Percentiles rank a stretch among this genome's conserved stretches.
phyloP scores from a whole-genome alignment of 2,113 vertebrate genomes.

The Phyllopteryx taeniolatus region DNA sequence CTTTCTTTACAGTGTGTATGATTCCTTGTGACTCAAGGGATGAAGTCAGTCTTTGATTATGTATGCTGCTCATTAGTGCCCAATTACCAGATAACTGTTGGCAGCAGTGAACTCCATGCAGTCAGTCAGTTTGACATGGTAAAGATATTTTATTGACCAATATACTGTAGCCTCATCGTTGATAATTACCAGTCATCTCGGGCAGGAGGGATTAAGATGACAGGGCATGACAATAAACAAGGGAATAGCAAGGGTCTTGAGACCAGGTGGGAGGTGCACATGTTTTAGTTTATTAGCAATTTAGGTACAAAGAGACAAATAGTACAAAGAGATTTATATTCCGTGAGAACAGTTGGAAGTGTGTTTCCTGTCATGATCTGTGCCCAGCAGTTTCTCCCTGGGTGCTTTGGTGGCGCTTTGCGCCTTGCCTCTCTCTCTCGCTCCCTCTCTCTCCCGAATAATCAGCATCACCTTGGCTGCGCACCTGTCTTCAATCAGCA shows the following conservation, averaged over 20 bases:
- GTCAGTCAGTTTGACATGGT: conserved; percentile 57
- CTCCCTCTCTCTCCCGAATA: too few relatives aligned
- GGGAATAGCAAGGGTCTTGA: conserved; percentile 21
- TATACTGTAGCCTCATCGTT: conserved; percentile 42
- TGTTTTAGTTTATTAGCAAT: conserved; percentile 20
- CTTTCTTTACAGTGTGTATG: neutral
- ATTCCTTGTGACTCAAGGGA: conserved; percentile 10
- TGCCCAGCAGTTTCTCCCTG: too few relatives aligned
- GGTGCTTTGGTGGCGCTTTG: too few relatives aligned
- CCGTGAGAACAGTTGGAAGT: neutral
- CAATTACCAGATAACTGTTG: conserved; percentile 55
- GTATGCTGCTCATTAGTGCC: conserved; percentile 56
- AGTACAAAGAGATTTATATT: neutral
- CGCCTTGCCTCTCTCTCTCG: too few relatives aligned
- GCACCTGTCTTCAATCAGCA: too few relatives aligned
- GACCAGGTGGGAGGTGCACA: conserved; percentile 34
- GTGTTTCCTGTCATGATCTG: neutral
- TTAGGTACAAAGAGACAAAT: too few relatives aligned
- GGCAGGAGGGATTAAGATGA: conserved; percentile 49
- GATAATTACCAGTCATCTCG: conserved; percentile 64
- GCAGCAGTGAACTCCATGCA: conserved; percentile 52
- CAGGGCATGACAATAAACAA: conserved; percentile 15
- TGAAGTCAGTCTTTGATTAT: conserved; percentile 59
- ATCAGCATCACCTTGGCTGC: too few relatives aligned
- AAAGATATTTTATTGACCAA: conserved; percentile 58